Conservation (phyloP, 1,140 invertebrate genomes). For the Caenorhabditis tropicalis region DNA sequence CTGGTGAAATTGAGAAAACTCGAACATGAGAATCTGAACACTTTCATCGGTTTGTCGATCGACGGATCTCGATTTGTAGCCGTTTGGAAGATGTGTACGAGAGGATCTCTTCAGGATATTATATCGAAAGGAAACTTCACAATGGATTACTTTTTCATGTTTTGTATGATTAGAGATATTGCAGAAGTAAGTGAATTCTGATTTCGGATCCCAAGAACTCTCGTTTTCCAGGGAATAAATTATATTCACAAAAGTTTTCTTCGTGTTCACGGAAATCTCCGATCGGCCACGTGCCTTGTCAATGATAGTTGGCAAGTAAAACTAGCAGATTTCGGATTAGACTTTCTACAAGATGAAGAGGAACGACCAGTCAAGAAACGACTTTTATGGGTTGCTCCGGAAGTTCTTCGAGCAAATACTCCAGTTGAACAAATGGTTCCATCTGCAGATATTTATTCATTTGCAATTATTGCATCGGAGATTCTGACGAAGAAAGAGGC, state of each 20-base stretch:
- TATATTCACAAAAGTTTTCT: constrained; percentile 56
- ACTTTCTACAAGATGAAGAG: constrained; percentile 23
- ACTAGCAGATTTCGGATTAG: constrained; percentile 58
- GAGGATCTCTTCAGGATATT: constrained; percentile 81
- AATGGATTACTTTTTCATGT: constrained; percentile 82
- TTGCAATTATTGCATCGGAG: constrained; percentile 70
- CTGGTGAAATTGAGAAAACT: constrained; percentile 57
- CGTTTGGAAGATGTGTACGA: constrained; percentile 82
- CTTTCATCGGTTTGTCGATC: constrained; percentile 83
- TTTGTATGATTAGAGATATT: constrained; percentile 82
- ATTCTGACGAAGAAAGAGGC: constrained; percentile 77
- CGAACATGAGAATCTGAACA: constrained; percentile 68
- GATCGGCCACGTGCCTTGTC: constrained; percentile 56
- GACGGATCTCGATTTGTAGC: constrained; percentile 77
- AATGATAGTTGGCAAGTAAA: constrained; percentile 68
- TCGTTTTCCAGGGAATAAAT: constrained; percentile 50
- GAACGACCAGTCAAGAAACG: constrained; percentile 62
- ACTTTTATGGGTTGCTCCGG: constrained; percentile 93
- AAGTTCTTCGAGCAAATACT: constrained; percentile 80
- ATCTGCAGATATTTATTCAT: constrained; percentile 67
- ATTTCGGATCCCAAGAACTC: too few relatives aligned
- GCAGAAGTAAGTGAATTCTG: constrained; percentile 73
- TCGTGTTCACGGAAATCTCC: constrained; percentile 58
- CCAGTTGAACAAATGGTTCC: constrained; percentile 76
- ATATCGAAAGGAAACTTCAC: constrained; percentile 89